Percentiles rank a stretch among this genome's conserved stretches.
Evolutionary conservation across 2,888 invertebrate species (phyloP).

Genomic region (Subacronicta megacephala): DNA sequence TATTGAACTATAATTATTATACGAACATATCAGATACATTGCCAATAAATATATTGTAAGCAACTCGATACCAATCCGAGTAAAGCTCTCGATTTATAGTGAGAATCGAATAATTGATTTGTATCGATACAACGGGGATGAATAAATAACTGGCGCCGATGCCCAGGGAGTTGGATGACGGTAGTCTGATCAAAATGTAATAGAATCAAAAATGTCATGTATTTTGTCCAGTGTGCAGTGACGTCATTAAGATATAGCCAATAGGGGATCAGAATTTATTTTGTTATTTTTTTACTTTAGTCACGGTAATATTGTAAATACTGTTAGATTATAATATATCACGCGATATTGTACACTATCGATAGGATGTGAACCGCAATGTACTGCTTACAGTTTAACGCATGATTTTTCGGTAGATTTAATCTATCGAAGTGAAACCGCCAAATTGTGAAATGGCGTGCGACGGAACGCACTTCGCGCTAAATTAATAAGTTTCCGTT

Average conservation of each 20-base stretch:
- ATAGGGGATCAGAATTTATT: constrained; percentile 4
- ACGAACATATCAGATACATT: constrained; percentile 22
- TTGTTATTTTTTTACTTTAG: too few species aligned
- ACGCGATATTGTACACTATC: too few species aligned
- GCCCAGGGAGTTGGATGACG: constrained; percentile 42
- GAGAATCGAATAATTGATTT: constrained; percentile 57
- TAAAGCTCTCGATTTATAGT: constrained; percentile 57
- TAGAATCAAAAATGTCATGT: constrained; percentile 44
- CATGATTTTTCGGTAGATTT: too few species aligned
- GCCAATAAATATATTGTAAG: constrained; percentile 52
- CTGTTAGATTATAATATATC: too few species aligned
- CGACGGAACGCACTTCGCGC: too few species aligned
- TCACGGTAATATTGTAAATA: too few species aligned
- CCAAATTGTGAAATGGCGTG: too few species aligned
- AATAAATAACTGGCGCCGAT: constrained; percentile 46
- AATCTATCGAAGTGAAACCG: too few species aligned
- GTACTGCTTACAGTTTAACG: too few species aligned
- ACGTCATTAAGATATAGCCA: constrained; percentile 8
- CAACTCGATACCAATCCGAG: constrained; percentile 39
- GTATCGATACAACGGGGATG: constrained; percentile 44
- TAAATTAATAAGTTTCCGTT: too few species aligned
- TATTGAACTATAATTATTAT: constrained; percentile 29
- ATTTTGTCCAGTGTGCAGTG: constrained; percentile 12
- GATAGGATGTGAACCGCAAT: too few species aligned
- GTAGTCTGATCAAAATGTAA: constrained; percentile 49